phyloP scores from a whole-genome alignment of 2,888 invertebrate species.

The Parochlus steinenii region DNA sequence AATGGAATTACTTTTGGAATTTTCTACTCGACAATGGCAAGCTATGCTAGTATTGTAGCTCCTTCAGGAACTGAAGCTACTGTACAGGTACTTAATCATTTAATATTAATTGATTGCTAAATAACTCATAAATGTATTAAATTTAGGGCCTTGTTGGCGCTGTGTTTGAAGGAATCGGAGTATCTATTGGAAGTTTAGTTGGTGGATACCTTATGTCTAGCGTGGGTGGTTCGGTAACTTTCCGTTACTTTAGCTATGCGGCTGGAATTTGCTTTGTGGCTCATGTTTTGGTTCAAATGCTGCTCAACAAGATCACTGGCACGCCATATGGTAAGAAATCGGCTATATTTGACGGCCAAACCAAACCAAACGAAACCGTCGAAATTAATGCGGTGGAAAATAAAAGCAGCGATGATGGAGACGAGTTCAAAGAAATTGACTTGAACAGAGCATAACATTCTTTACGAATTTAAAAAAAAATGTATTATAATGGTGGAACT shows the following conservation, averaged over 20 bases:
- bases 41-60: conserved; percentile 69
- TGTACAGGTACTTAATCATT: conserved; percentile 43
- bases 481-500: too few relatives aligned
- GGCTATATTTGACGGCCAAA: too few relatives aligned
- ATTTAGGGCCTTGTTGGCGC: conserved; percentile 67
- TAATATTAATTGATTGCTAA: neutral
- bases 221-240: conserved; percentile 49
- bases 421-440: too few relatives aligned
- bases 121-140: conserved; percentile 15
- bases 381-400: too few relatives aligned
- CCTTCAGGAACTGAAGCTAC: conserved; percentile 76
- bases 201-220: conserved; percentile 53
- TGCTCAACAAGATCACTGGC: neutral
- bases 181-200: conserved; percentile 59
- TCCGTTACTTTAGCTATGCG: conserved; percentile 52
- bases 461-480: too few relatives aligned
- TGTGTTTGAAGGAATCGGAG: conserved; percentile 73
- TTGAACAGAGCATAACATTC: too few relatives aligned
- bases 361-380: too few relatives aligned
- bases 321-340: conserved; percentile 11
- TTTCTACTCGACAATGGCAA: conserved; percentile 76
- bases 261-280: conserved; percentile 42
- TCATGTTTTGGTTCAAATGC: conserved; percentile 37
- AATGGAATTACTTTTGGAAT: conserved; percentile 82
- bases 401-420: too few relatives aligned